These are phyloP conservation scores for Heterotis niloticus DNA, from an alignment of 2,113 vertebrate species.

Conservation along the genomic window DNA sequence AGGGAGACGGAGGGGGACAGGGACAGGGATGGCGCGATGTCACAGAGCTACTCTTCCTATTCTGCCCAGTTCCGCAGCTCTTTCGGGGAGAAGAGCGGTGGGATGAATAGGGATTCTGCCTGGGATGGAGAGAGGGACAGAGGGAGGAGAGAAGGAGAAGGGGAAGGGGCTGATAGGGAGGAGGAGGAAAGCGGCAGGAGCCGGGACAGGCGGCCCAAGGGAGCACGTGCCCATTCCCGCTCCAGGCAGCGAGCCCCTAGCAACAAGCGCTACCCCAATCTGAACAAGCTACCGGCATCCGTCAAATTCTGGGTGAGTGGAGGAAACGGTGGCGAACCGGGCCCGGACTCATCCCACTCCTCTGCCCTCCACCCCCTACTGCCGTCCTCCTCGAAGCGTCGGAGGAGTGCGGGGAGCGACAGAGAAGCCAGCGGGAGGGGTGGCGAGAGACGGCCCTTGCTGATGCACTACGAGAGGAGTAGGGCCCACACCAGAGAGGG, in stretches of 20 bases:
- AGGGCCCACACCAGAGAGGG: constrained; percentile 66
- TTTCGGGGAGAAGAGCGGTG: constrained; percentile 64
- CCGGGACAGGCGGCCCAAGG: constrained; percentile 58
- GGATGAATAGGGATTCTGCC: constrained; percentile 57
- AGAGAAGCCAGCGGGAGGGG: constrained; percentile 51
- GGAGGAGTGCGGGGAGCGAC: constrained; percentile 59
- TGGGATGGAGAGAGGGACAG: constrained; percentile 67
- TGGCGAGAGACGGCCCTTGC: constrained; percentile 65
- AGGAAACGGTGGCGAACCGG: constrained; percentile 49
- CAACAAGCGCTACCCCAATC: constrained; percentile 64
- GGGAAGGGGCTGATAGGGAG: constrained; percentile 54
- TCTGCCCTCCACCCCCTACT: constrained; percentile 61
- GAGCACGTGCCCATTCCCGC: constrained; percentile 45
- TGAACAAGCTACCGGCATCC: constrained; percentile 69
- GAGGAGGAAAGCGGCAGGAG: constrained; percentile 59
- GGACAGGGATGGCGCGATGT: constrained; percentile 55
- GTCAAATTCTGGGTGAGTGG: constrained; percentile 72
- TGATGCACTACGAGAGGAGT: constrained; percentile 67
- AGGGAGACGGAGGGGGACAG: constrained; percentile 63
- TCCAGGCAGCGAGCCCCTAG: constrained; percentile 49
- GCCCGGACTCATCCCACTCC: constrained; percentile 54
- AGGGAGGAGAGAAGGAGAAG: constrained; percentile 55
- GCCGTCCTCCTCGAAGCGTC: constrained; percentile 56
- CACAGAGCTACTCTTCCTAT: constrained; percentile 64
- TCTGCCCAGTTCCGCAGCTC: constrained; percentile 59